Percentiles rank a stretch among this genome's conserved stretches.
Conservation (phyloP, 1,140 invertebrate genomes). For the Telenomus remus region DNA sequence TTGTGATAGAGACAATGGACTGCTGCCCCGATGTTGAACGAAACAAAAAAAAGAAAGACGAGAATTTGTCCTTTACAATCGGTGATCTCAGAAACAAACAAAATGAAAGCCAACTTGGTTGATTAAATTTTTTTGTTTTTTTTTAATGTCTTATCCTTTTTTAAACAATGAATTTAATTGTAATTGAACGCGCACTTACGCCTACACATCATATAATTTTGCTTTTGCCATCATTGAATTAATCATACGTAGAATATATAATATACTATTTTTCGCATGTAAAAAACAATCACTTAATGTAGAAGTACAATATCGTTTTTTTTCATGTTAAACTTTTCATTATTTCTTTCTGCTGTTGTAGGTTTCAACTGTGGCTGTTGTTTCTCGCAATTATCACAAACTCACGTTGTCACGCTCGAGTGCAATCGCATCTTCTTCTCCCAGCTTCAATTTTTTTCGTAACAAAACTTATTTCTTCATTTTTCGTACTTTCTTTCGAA, state of each 20-base stretch:
- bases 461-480: not conserved
- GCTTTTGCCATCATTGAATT: conserved; percentile 50
- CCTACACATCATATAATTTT: conserved; percentile 66
- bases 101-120: conserved; percentile 53
- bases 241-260: conserved; percentile 68
- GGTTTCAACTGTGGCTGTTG: conserved; percentile 43
- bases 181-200: conserved; percentile 69
- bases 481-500: too few relatives aligned
- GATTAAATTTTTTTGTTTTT: conserved; percentile 33
- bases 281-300: conserved; percentile 74
- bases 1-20: conserved; percentile 2
- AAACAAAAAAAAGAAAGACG: conserved; percentile 15
- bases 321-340: conserved; percentile 59
- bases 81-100: too few relatives aligned
- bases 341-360: too few relatives aligned
- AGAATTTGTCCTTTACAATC: too few relatives aligned
- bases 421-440: conserved; percentile 39
- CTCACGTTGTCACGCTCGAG: too few relatives aligned
- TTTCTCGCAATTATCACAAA: conserved; percentile 62
- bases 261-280: conserved; percentile 74
- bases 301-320: conserved; percentile 73
- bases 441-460: conserved; percentile 11
- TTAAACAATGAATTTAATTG: conserved; percentile 64
- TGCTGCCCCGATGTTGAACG: not conserved
- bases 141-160: conserved; percentile 5